A percentile compares a stretch with the other conserved stretches of the same genome.
Evolutionary conservation across 2,797 vertebrate genomes (phyloP).

Genomic region (Eptatretus atami): DNA sequence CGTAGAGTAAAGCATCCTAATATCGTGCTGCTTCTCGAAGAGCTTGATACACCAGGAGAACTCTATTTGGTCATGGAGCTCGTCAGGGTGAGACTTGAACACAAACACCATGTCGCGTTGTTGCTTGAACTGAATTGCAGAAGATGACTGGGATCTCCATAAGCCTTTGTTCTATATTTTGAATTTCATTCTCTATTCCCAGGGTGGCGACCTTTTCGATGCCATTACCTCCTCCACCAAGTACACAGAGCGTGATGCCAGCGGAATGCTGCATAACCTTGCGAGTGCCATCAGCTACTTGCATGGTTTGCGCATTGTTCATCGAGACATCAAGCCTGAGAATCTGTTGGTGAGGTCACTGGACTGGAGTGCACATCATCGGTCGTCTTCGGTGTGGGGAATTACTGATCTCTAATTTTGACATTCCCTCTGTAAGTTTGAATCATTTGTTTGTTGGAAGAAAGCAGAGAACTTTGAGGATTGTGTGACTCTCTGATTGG

Average conservation of each 20-base stretch:
- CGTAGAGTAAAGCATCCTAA: slow-evolving; percentile 75
- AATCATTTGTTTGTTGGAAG: no score
- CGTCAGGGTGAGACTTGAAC: slow-evolving; percentile 31
- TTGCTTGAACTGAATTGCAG: no score
- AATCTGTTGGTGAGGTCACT: slow-evolving; percentile 40
- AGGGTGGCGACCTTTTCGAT: slow-evolving; percentile 88
- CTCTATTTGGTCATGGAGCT: slow-evolving; percentile 87
- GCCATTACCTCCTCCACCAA: slow-evolving; percentile 82
- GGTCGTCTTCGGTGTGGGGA: no score
- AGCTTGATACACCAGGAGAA: slow-evolving; percentile 53
- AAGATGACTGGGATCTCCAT: no score
- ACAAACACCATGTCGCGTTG: no score
- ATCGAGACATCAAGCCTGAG: slow-evolving; percentile 90
- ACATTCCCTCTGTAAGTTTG: no score
- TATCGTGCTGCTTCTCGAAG: slow-evolving; percentile 85
- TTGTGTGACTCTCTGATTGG: no score
- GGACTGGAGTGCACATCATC: not conserved
- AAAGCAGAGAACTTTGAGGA: no score
- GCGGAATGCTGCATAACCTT: slow-evolving; percentile 65
- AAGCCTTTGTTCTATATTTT: no score
- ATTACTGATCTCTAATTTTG: no score
- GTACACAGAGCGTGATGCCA: slow-evolving; percentile 68
- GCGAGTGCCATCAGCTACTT: slow-evolving; percentile 63
- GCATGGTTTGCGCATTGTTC: slow-evolving; percentile 54
- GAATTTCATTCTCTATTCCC: no score